Evolutionary conservation across 2,888 invertebrate genomes (phyloP), one percentile per base, ranked within the genome.

Genomic region (Tridacna crocea): DNA sequence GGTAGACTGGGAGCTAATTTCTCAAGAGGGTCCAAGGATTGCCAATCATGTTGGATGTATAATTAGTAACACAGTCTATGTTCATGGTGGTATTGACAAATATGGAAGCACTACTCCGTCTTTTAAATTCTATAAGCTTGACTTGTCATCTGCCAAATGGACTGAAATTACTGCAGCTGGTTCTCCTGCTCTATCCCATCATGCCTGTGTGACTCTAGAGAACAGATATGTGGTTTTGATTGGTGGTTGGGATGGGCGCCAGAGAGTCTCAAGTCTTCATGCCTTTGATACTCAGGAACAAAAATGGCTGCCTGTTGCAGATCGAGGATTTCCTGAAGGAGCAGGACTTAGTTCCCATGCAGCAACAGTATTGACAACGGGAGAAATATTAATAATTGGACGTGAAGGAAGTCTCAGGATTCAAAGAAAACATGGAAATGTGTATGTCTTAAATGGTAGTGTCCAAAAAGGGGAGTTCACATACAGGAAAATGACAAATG

Each of bases 21-120:
- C 93, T 96, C 97, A 76, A 96, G 96, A 80, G 95, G 92, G 93
- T 22, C 93, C 93, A 4, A 36, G 77, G 22, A 79, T 91, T 26
- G 91, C 92, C 1, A 91, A 92, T 77, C 93, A 93, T 85, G 88
- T 84, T 27, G 92, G 91, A 17, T 90, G 90, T 83, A 75, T 91
- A n/a, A 80, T 92, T 12, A 77, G 85, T 15, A 84, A 90, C 51
- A 76, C 73, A 24, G 72, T 94, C 17, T 94, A 92, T 72, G 80
- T 94, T 10, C 94, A 94, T 87, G 94, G 94, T 10, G 94, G 94
- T n/a, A 88, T 94, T 3, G 79, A 84, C 66, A 90, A 89, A 72
- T 88, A 88, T 51, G 89, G 88, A 12, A 89, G 89, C 61, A 92
- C 84, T 36, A 72, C 80, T 6, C 94, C 94, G 8, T 90, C 92